Percentiles rank a stretch among this genome's conserved stretches.
phyloP scores from a whole-genome alignment of 2,113 vertebrate species.

The Chionis minor region DNA sequence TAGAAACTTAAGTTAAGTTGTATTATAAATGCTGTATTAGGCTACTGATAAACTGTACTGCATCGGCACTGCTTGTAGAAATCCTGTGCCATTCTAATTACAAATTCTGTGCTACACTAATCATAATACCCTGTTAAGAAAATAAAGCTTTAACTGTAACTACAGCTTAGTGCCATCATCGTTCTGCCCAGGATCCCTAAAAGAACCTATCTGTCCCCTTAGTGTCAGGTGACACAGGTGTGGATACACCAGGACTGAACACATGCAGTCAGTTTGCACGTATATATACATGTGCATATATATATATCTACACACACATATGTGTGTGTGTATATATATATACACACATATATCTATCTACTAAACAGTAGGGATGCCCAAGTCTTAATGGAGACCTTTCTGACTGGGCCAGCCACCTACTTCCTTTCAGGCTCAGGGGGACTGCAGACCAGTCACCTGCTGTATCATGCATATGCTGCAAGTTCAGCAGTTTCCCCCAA shows the following conservation, averaged over 20 bases:
- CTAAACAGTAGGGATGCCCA: not conserved
- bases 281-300: too few species aligned
- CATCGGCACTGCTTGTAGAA: not conserved
- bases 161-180: not conserved
- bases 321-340: too few species aligned
- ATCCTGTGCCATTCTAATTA: not conserved
- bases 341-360: too few species aligned
- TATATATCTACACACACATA: too few species aligned
- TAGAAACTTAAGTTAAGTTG: not conserved
- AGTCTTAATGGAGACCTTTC: not conserved
- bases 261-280: not conserved
- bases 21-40: not conserved
- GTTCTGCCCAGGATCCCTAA: not conserved
- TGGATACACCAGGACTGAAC: not conserved
- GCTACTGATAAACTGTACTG: not conserved
- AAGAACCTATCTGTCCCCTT: not conserved
- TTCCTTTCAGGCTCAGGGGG: not conserved
- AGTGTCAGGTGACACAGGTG: rapidly evolving
- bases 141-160: not conserved
- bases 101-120: not conserved
- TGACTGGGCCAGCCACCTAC: not conserved
- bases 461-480: not conserved
- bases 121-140: not conserved
- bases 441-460: not conserved
- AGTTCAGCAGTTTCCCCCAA: not conserved